These are phyloP conservation scores for Rhinichthys osculus DNA, from an alignment of 2,797 vertebrate species.

Conservation along the genomic window DNA sequence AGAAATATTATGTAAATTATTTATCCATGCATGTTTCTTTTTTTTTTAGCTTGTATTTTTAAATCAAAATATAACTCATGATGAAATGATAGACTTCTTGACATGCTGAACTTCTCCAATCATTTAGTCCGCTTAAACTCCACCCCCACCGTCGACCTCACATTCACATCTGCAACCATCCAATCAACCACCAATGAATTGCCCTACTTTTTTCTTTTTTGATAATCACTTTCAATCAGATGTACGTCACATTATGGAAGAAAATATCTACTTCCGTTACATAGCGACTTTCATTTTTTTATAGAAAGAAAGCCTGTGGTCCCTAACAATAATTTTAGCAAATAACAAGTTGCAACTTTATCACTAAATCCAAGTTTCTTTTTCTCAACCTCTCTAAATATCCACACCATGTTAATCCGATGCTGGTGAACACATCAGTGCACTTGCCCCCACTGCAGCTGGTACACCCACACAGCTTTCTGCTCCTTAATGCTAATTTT, in stretches of 20 bases:
- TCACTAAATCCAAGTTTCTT: constrained; percentile 7
- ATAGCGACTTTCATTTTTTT: background rate
- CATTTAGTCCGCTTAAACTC: background rate
- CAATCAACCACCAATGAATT: background rate
- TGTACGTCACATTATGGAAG: background rate
- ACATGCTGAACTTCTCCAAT: background rate
- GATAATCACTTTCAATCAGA: background rate
- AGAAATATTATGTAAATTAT: background rate
- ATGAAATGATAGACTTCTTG: background rate
- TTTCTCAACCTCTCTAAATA: constrained; percentile 23
- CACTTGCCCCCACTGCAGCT: constrained; percentile 44
- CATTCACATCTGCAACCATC: background rate
- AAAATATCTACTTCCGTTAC: background rate
- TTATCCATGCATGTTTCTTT: background rate
- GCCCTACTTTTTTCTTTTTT: background rate
- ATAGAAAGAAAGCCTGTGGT: background rate
- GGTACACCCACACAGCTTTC: constrained; percentile 51
- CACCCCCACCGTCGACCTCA: background rate
- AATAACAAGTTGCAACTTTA: background rate
- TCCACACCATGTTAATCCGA: constrained; percentile 30
- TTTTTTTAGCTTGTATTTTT: background rate
- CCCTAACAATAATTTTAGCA: background rate
- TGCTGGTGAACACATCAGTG: constrained; percentile 42
- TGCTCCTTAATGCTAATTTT: constrained; percentile 50
- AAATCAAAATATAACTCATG: background rate